Conservation (phyloP, 2,113 vertebrate species). For the Hippolais icterina region DNA sequence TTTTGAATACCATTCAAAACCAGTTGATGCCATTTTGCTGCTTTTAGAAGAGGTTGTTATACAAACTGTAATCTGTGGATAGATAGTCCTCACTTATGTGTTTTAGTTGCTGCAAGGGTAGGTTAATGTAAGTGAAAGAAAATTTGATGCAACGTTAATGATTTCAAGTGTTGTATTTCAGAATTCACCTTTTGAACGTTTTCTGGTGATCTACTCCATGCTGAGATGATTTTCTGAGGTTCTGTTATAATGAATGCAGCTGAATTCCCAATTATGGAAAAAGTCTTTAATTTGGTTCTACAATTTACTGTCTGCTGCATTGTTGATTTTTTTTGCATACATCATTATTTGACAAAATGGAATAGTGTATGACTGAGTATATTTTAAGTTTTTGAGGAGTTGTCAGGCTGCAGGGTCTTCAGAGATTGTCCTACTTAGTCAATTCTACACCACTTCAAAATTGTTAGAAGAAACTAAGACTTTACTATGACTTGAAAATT, state of each 20-base stretch:
- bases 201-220: neutral
- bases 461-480: neutral
- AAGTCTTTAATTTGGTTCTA: neutral
- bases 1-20: neutral
- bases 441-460: neutral
- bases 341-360: neutral
- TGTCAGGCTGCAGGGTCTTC: neutral
- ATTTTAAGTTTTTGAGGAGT: neutral
- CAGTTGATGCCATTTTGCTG: neutral
- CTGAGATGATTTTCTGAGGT: neutral
- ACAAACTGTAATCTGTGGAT: neutral
- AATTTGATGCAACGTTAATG: neutral
- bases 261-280: neutral
- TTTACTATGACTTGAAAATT: neutral
- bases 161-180: neutral
- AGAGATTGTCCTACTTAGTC: neutral
- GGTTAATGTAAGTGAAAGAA: neutral
- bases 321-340: neutral
- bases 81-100: neutral
- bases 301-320: neutral
- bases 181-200: neutral
- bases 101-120: neutral
- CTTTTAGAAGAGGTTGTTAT: neutral
- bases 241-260: neutral
- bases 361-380: neutral